Conservation (phyloP, 2,797 vertebrate species). For the Erethizon dorsatum region DNA sequence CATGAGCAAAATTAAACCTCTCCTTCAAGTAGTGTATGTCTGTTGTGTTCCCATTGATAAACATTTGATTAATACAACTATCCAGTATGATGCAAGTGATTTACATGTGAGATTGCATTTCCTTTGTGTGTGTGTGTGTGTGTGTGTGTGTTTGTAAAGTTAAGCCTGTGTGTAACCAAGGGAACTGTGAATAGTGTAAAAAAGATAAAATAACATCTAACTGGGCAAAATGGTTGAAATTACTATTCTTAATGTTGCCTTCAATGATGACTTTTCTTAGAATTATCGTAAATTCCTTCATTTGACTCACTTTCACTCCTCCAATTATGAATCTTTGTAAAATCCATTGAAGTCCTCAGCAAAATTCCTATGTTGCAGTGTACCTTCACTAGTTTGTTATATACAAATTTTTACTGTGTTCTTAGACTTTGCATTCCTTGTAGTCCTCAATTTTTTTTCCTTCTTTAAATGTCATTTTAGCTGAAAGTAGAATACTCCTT, state of each 20-base stretch:
- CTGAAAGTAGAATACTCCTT: not conserved
- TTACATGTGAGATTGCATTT: not conserved
- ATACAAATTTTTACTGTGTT: not conserved
- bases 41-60: not conserved
- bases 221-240: constrained; percentile 5
- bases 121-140: not conserved
- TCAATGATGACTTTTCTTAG: not conserved
- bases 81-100: not conserved
- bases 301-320: not conserved
- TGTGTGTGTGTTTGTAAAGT: not conserved
- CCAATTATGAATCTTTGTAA: not conserved
- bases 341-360: not conserved
- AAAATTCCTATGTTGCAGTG: not conserved
- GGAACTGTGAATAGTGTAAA: not conserved
- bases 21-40: not conserved
- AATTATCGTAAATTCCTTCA: not conserved
- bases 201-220: not conserved
- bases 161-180: not conserved
- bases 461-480: not conserved
- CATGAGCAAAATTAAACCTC: not conserved
- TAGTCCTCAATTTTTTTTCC: not conserved
- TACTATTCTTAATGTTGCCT: not conserved
- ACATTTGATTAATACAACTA: not conserved
- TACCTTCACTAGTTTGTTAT: not conserved
- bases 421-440: not conserved